phyloP scores from a whole-genome alignment of 2,888 invertebrate genomes.

The Incurvaria masculella region DNA sequence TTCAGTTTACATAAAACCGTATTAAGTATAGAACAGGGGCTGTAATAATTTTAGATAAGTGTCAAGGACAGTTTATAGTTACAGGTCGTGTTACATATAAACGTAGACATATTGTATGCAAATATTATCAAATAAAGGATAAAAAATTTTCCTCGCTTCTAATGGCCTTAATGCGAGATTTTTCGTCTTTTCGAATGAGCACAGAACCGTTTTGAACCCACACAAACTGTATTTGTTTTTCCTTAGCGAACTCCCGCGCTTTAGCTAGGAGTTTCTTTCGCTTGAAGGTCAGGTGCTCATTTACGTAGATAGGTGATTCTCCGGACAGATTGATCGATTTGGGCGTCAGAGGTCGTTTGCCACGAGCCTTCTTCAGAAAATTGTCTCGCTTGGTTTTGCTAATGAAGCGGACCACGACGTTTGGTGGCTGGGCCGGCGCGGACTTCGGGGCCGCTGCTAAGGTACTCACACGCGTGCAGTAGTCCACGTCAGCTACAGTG shows the following conservation, averaged over 20 bases:
- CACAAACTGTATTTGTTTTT: not conserved
- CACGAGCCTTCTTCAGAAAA: not conserved
- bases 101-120: not conserved
- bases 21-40: not conserved
- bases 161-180: not conserved
- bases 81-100: too few species aligned
- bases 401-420: not conserved
- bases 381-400: not conserved
- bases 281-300: not conserved
- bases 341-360: not conserved
- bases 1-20: too few species aligned
- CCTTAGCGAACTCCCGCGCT: not conserved
- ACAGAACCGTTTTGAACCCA: not conserved
- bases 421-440: not conserved
- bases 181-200: not conserved
- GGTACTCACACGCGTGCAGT: not conserved
- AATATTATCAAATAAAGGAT: not conserved
- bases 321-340: not conserved
- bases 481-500: not conserved
- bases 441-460: not conserved
- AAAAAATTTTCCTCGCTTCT: not conserved
- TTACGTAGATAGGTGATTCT: not conserved
- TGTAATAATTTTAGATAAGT: too few species aligned
- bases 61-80: too few species aligned
- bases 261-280: not conserved